Conservation (phyloP, 2,113 vertebrate species). For the Microtus pennsylvanicus region DNA sequence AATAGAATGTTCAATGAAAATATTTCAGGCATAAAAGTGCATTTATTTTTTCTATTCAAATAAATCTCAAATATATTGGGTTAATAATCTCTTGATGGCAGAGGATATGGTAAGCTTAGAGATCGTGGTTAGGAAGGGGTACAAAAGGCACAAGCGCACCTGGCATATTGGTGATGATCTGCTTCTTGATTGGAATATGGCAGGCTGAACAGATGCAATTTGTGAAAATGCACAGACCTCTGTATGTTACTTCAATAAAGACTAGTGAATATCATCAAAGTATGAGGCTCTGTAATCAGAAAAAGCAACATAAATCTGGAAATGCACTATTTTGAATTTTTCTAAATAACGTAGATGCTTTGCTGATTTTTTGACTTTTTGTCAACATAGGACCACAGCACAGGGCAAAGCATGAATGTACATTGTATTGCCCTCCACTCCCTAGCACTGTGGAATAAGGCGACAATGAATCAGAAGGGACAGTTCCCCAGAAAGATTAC, state of each 20-base stretch:
- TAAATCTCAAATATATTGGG: too few relatives aligned
- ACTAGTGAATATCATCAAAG: neutral
- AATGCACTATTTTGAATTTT: neutral
- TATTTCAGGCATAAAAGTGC: neutral
- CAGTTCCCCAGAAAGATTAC: conserved; percentile 35
- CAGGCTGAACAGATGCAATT: neutral
- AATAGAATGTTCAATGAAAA: neutral
- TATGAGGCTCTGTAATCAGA: neutral
- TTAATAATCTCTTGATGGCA: neutral
- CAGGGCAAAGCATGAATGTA: neutral
- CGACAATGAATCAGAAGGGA: neutral
- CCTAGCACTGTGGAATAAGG: neutral
- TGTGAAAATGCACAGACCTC: neutral
- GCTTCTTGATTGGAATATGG: neutral
- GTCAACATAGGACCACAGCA: neutral
- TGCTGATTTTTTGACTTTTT: neutral
- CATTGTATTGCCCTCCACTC: neutral
- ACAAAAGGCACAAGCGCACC: neutral
- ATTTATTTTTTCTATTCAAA: neutral
- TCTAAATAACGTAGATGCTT: neutral
- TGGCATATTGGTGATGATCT: neutral
- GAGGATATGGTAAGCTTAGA: neutral
- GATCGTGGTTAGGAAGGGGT: neutral
- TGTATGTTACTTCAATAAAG: neutral
- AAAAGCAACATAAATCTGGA: neutral